A percentile compares a stretch with the other conserved stretches of the same genome.
phyloP scores from a whole-genome alignment of 2,888 invertebrate species.

The Drosophila algonquin region DNA sequence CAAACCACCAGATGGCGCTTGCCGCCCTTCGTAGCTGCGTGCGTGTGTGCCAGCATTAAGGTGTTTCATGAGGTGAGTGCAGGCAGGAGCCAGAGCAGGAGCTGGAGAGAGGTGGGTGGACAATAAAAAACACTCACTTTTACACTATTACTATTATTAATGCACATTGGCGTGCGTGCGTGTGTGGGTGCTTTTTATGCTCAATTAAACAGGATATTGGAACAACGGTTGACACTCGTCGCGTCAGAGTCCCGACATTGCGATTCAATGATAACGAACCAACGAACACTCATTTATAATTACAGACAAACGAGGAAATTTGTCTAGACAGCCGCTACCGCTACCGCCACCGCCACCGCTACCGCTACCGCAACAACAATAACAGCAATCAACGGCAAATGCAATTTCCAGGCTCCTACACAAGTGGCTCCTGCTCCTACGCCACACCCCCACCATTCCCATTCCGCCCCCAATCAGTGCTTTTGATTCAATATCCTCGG shows the following conservation, averaged over 20 bases:
- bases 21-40: conserved; percentile 23
- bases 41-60: conserved; percentile 55
- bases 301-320: conserved; percentile 50
- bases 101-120: neutral
- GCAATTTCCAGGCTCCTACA: conserved; percentile 20
- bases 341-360: neutral
- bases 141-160: conserved; percentile 25
- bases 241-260: conserved; percentile 23
- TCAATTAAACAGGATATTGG: conserved; percentile 69
- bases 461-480: conserved; percentile 48
- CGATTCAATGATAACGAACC: conserved; percentile 32
- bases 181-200: conserved; percentile 44
- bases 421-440: neutral
- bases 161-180: conserved; percentile 21
- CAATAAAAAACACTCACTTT: conserved; percentile 25
- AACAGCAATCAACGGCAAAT: conserved; percentile 31
- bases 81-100: neutral
- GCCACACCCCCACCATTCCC: conserved; percentile 9
- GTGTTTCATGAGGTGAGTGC: neutral
- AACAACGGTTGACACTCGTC: conserved; percentile 50
- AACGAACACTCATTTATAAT: conserved; percentile 19
- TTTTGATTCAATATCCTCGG: conserved; percentile 61
- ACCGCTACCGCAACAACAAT: conserved; percentile 8
- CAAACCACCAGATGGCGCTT: conserved; percentile 53
- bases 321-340: conserved; percentile 60